A percentile compares a stretch with the other conserved stretches of the same genome.
Conservation (phyloP, 1,140 invertebrate genomes). For the Aleiodes sp. region DNA sequence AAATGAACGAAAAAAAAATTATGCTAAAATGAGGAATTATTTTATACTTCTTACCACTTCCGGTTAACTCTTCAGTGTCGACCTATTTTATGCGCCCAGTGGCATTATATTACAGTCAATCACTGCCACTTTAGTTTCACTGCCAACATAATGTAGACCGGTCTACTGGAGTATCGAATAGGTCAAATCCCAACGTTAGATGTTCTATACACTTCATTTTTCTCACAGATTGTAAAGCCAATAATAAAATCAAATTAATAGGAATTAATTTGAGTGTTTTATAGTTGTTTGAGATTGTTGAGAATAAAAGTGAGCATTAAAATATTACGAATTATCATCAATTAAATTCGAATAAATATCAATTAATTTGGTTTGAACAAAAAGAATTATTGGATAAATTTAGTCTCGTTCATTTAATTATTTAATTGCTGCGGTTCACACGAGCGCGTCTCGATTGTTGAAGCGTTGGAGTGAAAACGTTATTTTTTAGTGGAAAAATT, state of each 20-base stretch:
- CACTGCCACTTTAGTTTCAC: constrained; percentile 34
- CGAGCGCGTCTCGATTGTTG: no score
- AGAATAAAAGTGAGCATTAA: neutral
- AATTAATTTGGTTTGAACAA: no score
- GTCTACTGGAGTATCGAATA: constrained; percentile 5
- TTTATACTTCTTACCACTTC: constrained; percentile 24
- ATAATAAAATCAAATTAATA: neutral
- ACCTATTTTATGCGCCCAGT: constrained; percentile 19
- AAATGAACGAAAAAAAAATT: neutral
- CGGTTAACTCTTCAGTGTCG: neutral
- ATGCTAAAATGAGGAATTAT: neutral
- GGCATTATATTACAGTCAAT: constrained; percentile 32
- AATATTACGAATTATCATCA: no score
- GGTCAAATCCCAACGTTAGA: constrained; percentile 8
- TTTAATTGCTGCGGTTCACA: no score
- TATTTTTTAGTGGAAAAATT: no score
- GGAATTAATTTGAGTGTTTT: neutral
- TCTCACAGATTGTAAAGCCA: neutral
- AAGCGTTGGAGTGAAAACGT: no score
- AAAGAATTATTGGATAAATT: no score
- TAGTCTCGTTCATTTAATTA: no score
- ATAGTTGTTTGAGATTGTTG: neutral
- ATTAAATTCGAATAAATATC: no score
- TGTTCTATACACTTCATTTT: constrained; percentile 2
- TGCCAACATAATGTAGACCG: constrained; percentile 26